phyloP scores from a whole-genome alignment of 2,888 invertebrate genomes.

The Dryadula phaetusa region DNA sequence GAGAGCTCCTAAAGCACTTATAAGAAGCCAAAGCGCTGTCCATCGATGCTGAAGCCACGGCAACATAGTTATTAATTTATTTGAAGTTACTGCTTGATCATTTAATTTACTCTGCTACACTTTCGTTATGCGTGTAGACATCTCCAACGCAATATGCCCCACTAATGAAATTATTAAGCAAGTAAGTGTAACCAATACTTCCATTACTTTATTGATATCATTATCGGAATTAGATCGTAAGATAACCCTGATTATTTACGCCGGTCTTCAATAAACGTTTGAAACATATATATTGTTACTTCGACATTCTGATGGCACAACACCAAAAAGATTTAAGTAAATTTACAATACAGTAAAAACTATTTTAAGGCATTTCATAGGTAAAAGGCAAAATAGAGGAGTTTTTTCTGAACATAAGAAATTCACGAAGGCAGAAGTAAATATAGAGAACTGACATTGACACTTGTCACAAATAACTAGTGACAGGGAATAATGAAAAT shows the following conservation, averaged over 20 bases:
- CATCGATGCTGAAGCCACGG: slow-evolving; percentile 74
- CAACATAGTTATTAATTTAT: slow-evolving; percentile 56
- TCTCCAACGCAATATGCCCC: slow-evolving; percentile 36
- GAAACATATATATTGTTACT: neutral
- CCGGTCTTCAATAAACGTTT: slow-evolving; percentile 14
- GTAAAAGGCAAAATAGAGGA: neutral
- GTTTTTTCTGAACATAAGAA: neutral
- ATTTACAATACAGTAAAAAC: neutral
- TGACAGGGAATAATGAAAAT: neutral
- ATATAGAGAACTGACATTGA: neutral
- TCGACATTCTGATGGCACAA: neutral
- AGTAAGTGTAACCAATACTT: slow-evolving; percentile 21
- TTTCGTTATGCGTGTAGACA: slow-evolving; percentile 26
- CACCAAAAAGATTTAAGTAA: neutral
- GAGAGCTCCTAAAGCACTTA: slow-evolving; percentile 67
- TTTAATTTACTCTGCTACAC: slow-evolving; percentile 12
- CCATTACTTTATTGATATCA: slow-evolving; percentile 41
- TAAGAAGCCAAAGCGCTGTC: slow-evolving; percentile 72
- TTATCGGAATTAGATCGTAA: slow-evolving; percentile 37
- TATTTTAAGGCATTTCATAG: neutral
- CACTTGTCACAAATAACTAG: neutral
- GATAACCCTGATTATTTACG: slow-evolving; percentile 34
- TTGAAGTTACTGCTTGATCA: neutral
- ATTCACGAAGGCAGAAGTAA: neutral
- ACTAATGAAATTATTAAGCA: slow-evolving; percentile 17